Conservation (phyloP, 2,888 invertebrate genomes). For the Folsomia candida region DNA sequence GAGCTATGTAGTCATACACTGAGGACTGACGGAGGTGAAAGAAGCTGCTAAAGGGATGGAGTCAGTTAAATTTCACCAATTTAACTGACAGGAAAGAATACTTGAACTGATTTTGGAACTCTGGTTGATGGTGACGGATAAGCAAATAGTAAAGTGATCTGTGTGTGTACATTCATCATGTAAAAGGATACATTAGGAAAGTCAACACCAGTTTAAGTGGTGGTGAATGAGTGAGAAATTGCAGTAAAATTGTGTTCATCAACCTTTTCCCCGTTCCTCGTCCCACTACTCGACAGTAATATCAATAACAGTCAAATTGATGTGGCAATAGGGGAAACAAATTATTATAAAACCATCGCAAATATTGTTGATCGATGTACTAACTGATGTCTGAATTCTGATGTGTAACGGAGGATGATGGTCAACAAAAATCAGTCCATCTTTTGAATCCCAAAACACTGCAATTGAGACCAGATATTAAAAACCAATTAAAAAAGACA, state of each 20-base stretch:
- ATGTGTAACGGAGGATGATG: too few species aligned
- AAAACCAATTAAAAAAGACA: too few species aligned
- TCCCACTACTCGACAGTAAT: too few species aligned
- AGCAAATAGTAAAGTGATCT: background rate
- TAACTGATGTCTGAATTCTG: too few species aligned
- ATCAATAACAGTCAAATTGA: too few species aligned
- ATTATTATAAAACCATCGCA: background rate
- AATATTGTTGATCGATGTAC: background rate
- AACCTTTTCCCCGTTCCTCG: background rate
- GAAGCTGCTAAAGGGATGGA: background rate
- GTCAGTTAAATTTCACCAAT: background rate
- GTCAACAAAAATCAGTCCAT: too few species aligned
- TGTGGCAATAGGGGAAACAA: background rate
- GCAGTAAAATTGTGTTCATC: too few species aligned
- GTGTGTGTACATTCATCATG: background rate
- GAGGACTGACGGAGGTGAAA: background rate
- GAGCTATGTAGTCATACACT: background rate
- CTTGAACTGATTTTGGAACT: background rate
- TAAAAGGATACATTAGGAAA: background rate
- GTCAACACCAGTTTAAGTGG: background rate
- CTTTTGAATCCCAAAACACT: too few species aligned
- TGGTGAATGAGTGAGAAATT: background rate
- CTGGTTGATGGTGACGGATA: background rate
- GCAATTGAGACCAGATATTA: too few species aligned
- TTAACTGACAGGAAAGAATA: background rate